Evolutionary conservation across 2,797 vertebrate species (phyloP).

Genomic region (Paratrypauchen microcephalus): DNA sequence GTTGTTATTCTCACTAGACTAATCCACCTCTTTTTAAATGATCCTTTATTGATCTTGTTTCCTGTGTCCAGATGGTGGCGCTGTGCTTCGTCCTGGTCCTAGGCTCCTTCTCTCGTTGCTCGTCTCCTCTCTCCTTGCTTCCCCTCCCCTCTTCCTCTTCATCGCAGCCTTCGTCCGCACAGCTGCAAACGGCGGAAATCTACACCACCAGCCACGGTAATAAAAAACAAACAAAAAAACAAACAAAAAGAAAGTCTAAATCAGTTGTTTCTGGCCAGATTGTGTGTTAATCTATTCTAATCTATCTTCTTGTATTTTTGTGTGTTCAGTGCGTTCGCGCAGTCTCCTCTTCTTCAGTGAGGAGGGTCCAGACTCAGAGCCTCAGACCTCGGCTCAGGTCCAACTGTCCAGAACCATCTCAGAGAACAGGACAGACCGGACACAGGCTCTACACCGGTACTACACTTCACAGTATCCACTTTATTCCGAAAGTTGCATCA

Average conservation of each 20-base stretch:
- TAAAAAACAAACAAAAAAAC: too few species aligned
- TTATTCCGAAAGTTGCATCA: too few species aligned
- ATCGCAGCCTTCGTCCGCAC: slow-evolving; percentile 76
- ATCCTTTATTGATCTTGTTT: not conserved
- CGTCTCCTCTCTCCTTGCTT: slow-evolving; percentile 85
- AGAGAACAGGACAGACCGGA: slow-evolving; percentile 72
- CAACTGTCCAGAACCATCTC: slow-evolving; percentile 84
- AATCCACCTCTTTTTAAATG: too few species aligned
- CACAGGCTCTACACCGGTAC: slow-evolving; percentile 68
- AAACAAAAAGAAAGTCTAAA: too few species aligned
- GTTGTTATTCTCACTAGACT: too few species aligned
- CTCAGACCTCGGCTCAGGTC: slow-evolving; percentile 51
- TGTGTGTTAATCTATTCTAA: too few species aligned
- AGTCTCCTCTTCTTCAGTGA: slow-evolving; percentile 96
- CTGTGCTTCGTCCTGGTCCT: slow-evolving; percentile 96
- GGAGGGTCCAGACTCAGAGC: slow-evolving; percentile 80
- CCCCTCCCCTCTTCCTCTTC: slow-evolving; percentile 78
- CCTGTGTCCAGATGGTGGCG: slow-evolving; percentile 85
- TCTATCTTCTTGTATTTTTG: not conserved
- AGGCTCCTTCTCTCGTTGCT: slow-evolving; percentile 92
- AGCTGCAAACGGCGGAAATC: slow-evolving; percentile 81
- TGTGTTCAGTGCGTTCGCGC: slow-evolving; percentile 88
- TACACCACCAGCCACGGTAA: slow-evolving; percentile 93
- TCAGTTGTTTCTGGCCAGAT: too few species aligned
- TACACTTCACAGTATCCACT: not conserved